Evolutionary conservation across 1,140 invertebrate genomes (phyloP).

Genomic region (Drosophila lacteicornis): DNA sequence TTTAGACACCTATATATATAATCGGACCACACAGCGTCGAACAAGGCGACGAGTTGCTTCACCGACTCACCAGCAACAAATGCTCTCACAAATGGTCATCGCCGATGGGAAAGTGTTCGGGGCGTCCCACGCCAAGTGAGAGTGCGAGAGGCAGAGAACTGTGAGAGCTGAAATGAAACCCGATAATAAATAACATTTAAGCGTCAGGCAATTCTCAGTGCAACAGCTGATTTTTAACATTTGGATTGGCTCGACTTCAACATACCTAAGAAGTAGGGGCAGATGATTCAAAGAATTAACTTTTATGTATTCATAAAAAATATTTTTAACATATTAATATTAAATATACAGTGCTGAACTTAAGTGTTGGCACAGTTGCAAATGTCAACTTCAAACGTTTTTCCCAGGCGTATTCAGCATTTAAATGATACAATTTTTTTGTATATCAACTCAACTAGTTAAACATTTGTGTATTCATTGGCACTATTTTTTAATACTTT

Average conservation of each 20-base stretch:
- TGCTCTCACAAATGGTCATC: conserved; percentile 23
- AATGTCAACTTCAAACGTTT: no score
- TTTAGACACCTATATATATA: conserved; percentile 18
- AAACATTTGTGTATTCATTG: no score
- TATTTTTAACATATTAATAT: no score
- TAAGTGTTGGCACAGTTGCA: no score
- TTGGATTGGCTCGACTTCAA: background rate
- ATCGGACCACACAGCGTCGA: background rate
- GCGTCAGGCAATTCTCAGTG: conserved; percentile 13
- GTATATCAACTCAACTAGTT: no score
- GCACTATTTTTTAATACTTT: no score
- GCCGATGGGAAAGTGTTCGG: conserved; percentile 5
- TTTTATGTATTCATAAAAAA: no score
- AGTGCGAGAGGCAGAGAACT: background rate
- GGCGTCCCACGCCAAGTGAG: conserved; percentile 9
- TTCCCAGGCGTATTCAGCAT: no score
- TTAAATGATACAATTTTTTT: no score
- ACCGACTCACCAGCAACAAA: conserved; percentile 30
- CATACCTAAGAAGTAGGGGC: background rate
- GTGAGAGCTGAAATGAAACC: background rate
- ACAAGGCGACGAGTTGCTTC: conserved; percentile 4
- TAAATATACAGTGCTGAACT: no score
- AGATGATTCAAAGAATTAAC: no score
- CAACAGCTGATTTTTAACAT: conserved; percentile 28
- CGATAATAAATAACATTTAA: conserved; percentile 41